Percentiles rank a stretch among this genome's conserved stretches.
Evolutionary conservation across 2,888 invertebrate species (phyloP).

Genomic region (Ectropis crepuscularia): DNA sequence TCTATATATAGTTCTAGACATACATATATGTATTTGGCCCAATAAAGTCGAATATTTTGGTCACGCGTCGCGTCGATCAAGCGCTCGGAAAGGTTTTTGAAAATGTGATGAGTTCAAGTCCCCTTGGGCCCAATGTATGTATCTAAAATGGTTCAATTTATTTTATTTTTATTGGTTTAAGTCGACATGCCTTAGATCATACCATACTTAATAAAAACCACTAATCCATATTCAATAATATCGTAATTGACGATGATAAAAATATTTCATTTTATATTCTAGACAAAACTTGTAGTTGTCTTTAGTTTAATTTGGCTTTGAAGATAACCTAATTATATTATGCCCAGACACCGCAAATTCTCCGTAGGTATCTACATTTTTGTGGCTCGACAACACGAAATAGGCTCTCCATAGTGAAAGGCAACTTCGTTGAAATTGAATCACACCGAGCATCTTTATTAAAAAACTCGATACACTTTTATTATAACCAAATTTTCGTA

Average conservation of each 20-base stretch:
- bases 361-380: conserved; percentile 9
- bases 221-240: too few relatives aligned
- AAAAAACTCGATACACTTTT: conserved; percentile 11
- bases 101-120: too few relatives aligned
- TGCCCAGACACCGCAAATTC: conserved; percentile 10
- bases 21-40: too few relatives aligned
- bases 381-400: conserved; percentile 10
- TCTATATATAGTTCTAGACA: too few relatives aligned
- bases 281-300: not conserved
- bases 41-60: too few relatives aligned
- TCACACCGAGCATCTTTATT: conserved; percentile 12
- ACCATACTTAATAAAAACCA: too few relatives aligned
- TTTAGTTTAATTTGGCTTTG: not conserved
- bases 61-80: too few relatives aligned
- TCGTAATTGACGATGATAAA: not conserved
- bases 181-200: too few relatives aligned
- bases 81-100: too few relatives aligned
- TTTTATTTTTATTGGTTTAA: too few relatives aligned
- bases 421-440: conserved; percentile 21
- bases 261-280: not conserved
- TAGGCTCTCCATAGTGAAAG: conserved; percentile 10
- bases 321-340: conserved; percentile 16
- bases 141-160: too few relatives aligned
- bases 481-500: conserved; percentile 2
- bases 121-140: too few relatives aligned